These are phyloP conservation scores for Ctenodactylus gundi DNA, from an alignment of 2,113 vertebrate genomes.

Conservation along the genomic window DNA sequence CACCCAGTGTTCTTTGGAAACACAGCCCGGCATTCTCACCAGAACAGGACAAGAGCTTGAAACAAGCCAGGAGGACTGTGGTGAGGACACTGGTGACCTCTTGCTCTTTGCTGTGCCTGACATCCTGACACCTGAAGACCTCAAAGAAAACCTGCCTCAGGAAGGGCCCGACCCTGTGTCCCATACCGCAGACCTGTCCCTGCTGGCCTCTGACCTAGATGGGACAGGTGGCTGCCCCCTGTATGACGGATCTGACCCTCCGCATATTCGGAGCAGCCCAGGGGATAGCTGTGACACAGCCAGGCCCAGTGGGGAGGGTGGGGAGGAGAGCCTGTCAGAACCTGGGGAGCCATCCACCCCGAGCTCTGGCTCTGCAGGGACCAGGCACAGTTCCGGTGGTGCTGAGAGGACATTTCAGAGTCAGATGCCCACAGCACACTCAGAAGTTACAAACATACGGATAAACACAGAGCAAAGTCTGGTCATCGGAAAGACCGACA, in stretches of 20 bases:
- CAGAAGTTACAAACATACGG: slow-evolving; percentile 65
- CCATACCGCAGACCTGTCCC: neutral
- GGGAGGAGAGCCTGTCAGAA: neutral
- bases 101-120: neutral
- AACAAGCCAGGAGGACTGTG: neutral
- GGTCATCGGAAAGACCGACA: slow-evolving; percentile 26
- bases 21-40: slow-evolving; percentile 11
- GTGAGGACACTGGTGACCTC: neutral
- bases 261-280: neutral
- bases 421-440: slow-evolving; percentile 50
- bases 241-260: accelerated
- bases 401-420: slow-evolving; percentile 32
- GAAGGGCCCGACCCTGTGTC: neutral
- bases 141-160: neutral
- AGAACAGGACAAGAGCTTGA: neutral
- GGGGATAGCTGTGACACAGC: neutral
- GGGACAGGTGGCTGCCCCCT: neutral
- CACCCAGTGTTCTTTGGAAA: neutral
- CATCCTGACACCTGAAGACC: neutral
- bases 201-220: accelerated
- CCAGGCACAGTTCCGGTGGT: neutral
- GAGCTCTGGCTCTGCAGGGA: neutral
- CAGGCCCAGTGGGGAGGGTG: too few species aligned
- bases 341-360: accelerated
- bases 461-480: slow-evolving; percentile 54